Conservation (phyloP, 2,113 vertebrate species). For the Crotophaga sulcirostris region DNA sequence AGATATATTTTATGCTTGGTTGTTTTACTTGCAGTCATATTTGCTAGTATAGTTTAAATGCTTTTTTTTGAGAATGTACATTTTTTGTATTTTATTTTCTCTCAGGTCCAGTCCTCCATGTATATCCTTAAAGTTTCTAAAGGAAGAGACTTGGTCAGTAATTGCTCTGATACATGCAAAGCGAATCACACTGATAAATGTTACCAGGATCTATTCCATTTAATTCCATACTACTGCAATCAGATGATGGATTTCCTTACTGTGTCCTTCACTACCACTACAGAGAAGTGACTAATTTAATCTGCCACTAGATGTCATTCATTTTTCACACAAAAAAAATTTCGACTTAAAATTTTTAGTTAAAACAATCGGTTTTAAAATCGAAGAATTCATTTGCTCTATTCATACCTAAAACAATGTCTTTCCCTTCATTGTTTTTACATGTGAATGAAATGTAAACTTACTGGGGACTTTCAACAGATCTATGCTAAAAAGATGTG, state of each 20-base stretch:
- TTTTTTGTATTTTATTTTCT: background rate
- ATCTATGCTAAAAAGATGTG: background rate
- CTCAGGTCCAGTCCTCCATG: background rate
- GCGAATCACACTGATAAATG: background rate
- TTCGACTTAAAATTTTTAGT: background rate
- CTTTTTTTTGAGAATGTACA: background rate
- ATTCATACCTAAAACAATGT: background rate
- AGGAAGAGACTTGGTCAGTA: background rate
- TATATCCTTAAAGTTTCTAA: background rate
- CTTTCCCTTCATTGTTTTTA: background rate
- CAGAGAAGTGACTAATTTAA: background rate
- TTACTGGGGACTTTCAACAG: background rate
- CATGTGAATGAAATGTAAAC: background rate
- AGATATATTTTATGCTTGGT: background rate
- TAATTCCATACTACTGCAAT: background rate
- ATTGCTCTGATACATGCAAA: background rate
- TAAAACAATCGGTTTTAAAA: background rate
- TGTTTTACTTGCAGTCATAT: background rate
- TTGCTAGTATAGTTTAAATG: background rate
- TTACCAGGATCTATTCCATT: background rate
- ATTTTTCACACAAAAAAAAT: conserved; percentile 58
- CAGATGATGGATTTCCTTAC: background rate
- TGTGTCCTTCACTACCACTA: background rate
- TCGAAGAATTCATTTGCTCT: background rate
- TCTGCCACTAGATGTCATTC: conserved; percentile 72